Evolutionary conservation across 2,113 vertebrate genomes (phyloP), one percentile per base, ranked within the genome.

Genomic region (Sialia sialis): DNA sequence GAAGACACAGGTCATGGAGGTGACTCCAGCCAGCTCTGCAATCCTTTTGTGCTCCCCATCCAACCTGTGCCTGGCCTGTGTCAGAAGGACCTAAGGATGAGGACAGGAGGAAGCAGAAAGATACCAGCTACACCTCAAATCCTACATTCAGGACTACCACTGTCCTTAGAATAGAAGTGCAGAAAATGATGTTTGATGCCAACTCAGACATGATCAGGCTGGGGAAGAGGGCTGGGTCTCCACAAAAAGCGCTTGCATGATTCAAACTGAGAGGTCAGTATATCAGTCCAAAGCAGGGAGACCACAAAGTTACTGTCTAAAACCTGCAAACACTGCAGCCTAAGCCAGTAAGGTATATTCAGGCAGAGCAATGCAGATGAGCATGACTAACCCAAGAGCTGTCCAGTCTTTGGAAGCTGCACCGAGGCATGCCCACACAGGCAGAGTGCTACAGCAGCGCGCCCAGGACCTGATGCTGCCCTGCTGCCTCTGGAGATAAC

Each of bases 1-100:
- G 77, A 72, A 91, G 73, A 80, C 30, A 84, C 36, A 72, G 87
- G 67, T 95, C 83, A 84, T 49, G 75, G 84, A 49, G n/a, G 66
- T 44, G 38, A 56, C 72, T 59, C 88, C 80, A 83, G 46, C 13
- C 51, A 74, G 86, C 81, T 54, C 83, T 84, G 76, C 81, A 59
- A n/a, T 18, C 30, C 46, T 34, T 66, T 13, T 18, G 27, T n/a
- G 51, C 23, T 72, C 66, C 27, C 38, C 30, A 22, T 13, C 16
- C 51, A 83, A 9, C 13, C 27, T 63, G 8, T 38, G 27, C 67
- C 30, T 39, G 36, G 32, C 32, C 54, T 82, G 15, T 44, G 70
- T 59, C 39, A 84, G 36, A 60, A 88, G 17, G 29, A 93, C 23
- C n/a, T 12, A 11, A 39, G 41, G 56, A 72, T 23, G 43, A 83